Conservation (phyloP, 1,140 invertebrate species). For the Aporrectodea caliginosa region DNA sequence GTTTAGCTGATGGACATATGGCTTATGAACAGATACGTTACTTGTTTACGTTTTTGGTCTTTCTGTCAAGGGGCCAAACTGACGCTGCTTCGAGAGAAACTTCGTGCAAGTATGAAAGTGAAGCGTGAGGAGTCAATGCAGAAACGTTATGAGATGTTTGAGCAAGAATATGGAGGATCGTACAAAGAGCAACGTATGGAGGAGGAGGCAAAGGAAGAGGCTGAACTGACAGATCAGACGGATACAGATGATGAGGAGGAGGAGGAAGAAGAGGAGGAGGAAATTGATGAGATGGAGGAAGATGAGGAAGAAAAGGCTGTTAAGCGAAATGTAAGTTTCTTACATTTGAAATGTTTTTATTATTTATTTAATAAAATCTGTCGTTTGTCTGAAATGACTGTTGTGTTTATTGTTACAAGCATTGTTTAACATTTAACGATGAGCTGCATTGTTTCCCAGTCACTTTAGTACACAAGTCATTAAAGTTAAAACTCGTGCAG, state of each 20-base stretch:
- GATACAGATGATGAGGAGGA: conserved; percentile 47
- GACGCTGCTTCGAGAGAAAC: conserved; percentile 61
- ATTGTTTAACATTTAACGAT: too few species aligned
- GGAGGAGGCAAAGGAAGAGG: conserved; percentile 34
- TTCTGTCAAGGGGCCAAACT: conserved; percentile 58
- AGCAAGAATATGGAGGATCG: conserved; percentile 56
- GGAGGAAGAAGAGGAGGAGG: conserved; percentile 53
- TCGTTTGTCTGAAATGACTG: too few species aligned
- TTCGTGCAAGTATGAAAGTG: conserved; percentile 64
- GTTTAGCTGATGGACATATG: too few species aligned
- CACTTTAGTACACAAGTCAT: too few species aligned
- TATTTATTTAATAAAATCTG: too few species aligned
- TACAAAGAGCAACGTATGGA: conserved; percentile 29
- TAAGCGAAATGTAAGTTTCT: background rate
- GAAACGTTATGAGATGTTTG: conserved; percentile 56
- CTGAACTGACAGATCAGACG: conserved; percentile 29
- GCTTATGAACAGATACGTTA: too few species aligned
- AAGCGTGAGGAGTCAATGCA: conserved; percentile 64
- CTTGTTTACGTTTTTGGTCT: background rate
- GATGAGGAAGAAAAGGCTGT: conserved; percentile 42
- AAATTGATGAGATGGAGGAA: conserved; percentile 37
- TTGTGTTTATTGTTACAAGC: too few species aligned
- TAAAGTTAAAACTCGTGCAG: too few species aligned
- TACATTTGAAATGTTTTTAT: too few species aligned
- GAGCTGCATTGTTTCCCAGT: too few species aligned